phyloP scores from a whole-genome alignment of 2,113 vertebrate genomes.

The Mormyrus lacerda region DNA sequence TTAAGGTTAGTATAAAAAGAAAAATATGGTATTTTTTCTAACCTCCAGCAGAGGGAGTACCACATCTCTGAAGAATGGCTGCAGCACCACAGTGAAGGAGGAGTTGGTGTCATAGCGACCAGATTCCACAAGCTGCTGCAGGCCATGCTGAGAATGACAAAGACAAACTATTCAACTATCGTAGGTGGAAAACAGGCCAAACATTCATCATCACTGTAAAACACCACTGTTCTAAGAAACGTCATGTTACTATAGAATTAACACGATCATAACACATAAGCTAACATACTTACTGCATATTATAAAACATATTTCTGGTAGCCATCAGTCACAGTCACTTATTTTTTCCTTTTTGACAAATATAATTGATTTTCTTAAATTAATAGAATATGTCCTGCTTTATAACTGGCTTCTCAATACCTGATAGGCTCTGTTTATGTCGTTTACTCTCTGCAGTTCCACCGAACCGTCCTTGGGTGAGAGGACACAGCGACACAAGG shows the following conservation, averaged over 20 bases:
- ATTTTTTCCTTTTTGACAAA: background rate
- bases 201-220: background rate
- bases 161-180: constrained; percentile 56
- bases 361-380: background rate
- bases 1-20: background rate
- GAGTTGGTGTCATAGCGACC: constrained; percentile 51
- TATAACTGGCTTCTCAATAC: constrained; percentile 45
- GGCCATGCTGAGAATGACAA: constrained; percentile 45
- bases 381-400: background rate
- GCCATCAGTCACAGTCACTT: background rate
- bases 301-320: background rate
- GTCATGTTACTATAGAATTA: background rate
- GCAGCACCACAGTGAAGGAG: constrained; percentile 62
- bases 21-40: constrained; percentile 35
- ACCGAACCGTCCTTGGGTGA: constrained; percentile 52
- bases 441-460: constrained; percentile 55
- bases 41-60: constrained; percentile 45
- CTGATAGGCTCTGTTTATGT: constrained; percentile 66
- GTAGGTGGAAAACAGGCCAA: background rate
- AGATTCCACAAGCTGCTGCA: constrained; percentile 49
- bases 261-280: background rate
- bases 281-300: background rate
- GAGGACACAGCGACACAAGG: constrained; percentile 72
- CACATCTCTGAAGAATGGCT: constrained; percentile 56
- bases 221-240: background rate